These are phyloP conservation scores for Zeuzera pyrina DNA, from an alignment of 2,888 invertebrate species.

Conservation along the genomic window DNA sequence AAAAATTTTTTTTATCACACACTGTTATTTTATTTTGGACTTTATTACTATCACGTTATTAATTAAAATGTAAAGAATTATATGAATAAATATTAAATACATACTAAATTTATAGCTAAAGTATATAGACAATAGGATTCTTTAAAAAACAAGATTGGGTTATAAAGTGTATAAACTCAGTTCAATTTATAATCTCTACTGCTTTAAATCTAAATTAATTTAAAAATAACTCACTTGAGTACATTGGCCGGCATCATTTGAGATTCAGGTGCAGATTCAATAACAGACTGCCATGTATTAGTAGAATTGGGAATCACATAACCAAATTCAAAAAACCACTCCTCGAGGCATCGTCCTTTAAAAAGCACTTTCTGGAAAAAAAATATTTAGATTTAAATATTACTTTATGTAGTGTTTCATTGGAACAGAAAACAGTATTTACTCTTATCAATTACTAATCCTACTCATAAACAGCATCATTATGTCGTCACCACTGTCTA, in stretches of 20 bases:
- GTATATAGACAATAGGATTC: neutral
- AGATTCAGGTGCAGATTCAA: slow-evolving; percentile 98
- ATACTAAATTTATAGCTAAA: neutral
- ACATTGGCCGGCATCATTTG: slow-evolving; percentile 99
- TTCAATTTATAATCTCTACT: neutral
- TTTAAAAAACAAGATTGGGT: neutral
- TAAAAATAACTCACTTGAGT: slow-evolving; percentile 80
- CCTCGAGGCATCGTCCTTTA: slow-evolving; percentile 93
- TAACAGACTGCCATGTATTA: slow-evolving; percentile 99
- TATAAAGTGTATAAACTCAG: neutral
- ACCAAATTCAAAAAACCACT: slow-evolving; percentile 99
- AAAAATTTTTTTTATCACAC: no score
- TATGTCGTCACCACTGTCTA: no score
- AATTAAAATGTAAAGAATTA: no score
- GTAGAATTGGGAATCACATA: slow-evolving; percentile 99
- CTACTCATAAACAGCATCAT: no score
- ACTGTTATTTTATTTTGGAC: no score
- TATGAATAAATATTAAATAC: neutral
- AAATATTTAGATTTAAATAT: no score
- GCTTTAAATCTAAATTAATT: neutral
- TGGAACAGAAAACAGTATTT: no score
- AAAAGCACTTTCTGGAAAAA: slow-evolving; percentile 80
- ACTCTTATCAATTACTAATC: no score
- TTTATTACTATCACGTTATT: no score
- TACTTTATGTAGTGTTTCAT: no score